Evolutionary conservation across 2,113 vertebrate species (phyloP).

Genomic region (Egretta garzetta): DNA sequence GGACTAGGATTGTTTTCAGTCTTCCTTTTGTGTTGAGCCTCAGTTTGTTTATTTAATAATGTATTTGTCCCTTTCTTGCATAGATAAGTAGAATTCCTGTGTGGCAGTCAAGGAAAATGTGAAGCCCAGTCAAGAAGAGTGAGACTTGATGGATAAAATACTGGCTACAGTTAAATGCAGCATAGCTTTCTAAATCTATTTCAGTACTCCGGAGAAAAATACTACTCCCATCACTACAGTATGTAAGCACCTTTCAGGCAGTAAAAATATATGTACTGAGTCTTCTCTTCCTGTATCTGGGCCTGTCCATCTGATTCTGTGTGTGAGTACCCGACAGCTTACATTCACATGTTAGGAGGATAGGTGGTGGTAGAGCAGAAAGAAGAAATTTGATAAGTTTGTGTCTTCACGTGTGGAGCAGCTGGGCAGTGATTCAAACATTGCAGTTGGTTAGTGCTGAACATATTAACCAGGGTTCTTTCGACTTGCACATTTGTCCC

Average conservation of each 20-base stretch:
- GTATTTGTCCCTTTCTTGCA: not conserved
- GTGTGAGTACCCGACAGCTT: not conserved
- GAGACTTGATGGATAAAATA: not conserved
- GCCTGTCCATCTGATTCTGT: not conserved
- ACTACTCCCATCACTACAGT: not conserved
- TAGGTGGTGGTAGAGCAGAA: constrained; percentile 1
- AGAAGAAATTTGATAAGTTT: not conserved
- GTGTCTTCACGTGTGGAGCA: not conserved
- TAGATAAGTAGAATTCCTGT: not conserved
- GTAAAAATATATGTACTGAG: not conserved
- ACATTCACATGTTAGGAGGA: not conserved
- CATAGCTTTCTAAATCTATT: not conserved
- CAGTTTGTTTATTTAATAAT: not conserved
- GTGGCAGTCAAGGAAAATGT: not conserved
- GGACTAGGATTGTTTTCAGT: not conserved
- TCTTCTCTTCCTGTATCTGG: not conserved
- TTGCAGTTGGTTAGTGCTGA: not conserved
- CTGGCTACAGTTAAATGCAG: not conserved
- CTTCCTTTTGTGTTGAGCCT: not conserved
- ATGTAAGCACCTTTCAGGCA: constrained; percentile 1
- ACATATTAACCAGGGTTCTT: not conserved
- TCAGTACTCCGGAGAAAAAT: not conserved
- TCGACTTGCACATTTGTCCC: not conserved
- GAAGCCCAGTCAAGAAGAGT: not conserved
- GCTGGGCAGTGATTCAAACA: not conserved